phyloP scores from a whole-genome alignment of 2,888 invertebrate genomes.

The Pegoplata infirma region DNA sequence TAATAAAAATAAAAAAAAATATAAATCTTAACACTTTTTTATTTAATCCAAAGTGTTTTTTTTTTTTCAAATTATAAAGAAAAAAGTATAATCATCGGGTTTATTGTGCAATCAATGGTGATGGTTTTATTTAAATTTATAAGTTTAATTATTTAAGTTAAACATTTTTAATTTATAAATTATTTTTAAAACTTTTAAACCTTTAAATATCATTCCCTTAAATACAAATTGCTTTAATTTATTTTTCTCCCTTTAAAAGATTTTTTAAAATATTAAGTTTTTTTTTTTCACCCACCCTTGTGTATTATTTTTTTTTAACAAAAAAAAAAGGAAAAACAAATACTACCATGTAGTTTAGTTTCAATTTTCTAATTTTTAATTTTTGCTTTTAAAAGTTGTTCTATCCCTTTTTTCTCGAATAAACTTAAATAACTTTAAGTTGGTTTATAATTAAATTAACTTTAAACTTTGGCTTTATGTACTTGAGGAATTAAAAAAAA shows the following conservation, averaged over 20 bases:
- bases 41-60: slow-evolving; percentile 17
- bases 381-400: background rate
- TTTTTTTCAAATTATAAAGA: too few species aligned
- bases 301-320: background rate
- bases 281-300: background rate
- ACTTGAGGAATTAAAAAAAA: background rate
- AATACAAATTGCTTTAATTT: slow-evolving; percentile 42
- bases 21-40: background rate
- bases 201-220: background rate
- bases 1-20: slow-evolving; percentile 15
- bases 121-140: slow-evolving; percentile 69
- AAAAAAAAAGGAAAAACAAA: background rate
- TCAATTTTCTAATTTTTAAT: background rate
- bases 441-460: slow-evolving; percentile 1
- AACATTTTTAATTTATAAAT: background rate
- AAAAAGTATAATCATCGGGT: slow-evolving; percentile 80
- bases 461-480: background rate
- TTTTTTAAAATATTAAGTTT: slow-evolving; percentile 13
- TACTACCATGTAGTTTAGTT: slow-evolving; percentile 49
- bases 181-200: background rate
- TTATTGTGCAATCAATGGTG: slow-evolving; percentile 91
- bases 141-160: slow-evolving; percentile 7
- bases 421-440: slow-evolving; percentile 5
- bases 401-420: background rate
- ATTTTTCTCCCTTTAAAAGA: slow-evolving; percentile 1